Conservation (phyloP, 2,797 vertebrate genomes). For the Monodelphis domestica region DNA sequence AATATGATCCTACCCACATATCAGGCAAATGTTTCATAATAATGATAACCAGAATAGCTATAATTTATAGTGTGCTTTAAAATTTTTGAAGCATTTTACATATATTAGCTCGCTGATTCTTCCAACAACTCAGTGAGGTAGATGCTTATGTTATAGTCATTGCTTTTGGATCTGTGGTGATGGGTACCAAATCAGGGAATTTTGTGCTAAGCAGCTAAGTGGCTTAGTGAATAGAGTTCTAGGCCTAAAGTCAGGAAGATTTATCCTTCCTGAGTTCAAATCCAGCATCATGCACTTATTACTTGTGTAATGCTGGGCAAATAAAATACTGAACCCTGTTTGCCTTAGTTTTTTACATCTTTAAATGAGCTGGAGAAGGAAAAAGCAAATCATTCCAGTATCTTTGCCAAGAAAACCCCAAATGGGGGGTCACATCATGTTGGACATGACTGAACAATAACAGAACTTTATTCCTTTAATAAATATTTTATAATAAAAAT, state of each 20-base stretch:
- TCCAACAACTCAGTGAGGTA: background rate
- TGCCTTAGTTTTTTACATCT: background rate
- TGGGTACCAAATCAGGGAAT: background rate
- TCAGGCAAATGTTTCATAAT: background rate
- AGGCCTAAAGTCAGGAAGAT: background rate
- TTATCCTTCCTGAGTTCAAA: background rate
- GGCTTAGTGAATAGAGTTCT: background rate
- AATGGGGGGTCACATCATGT: background rate
- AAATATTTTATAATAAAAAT: background rate
- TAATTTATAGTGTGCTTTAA: background rate
- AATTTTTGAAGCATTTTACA: background rate
- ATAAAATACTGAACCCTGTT: background rate
- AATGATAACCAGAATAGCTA: background rate
- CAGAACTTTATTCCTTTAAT: background rate
- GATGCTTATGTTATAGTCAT: background rate
- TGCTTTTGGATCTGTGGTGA: background rate
- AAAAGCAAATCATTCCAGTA: background rate
- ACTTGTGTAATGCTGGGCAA: background rate
- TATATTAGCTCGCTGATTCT: background rate
- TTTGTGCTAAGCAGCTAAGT: background rate
- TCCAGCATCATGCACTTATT: background rate
- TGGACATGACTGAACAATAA: background rate
- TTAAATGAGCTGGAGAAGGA: background rate
- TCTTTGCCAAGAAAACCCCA: background rate
- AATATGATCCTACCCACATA: background rate